A percentile compares a stretch with the other conserved stretches of the same genome.
Conservation (phyloP, 2,797 vertebrate genomes). For the Tapirus indicus region DNA sequence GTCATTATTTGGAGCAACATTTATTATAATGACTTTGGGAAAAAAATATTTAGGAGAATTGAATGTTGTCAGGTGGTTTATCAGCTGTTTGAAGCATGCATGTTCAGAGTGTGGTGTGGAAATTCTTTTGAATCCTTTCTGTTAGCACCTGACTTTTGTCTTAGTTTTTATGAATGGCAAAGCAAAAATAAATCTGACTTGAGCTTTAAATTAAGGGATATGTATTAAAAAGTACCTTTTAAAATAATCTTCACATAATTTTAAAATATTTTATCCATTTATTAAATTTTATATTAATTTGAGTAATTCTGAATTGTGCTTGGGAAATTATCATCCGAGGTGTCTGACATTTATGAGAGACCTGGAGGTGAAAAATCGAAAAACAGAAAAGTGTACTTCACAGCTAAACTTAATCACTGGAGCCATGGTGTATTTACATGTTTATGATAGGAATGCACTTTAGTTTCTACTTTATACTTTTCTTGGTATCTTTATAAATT, state of each 20-base stretch:
- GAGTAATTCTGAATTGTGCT: conserved; percentile 6
- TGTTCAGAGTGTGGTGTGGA: background rate
- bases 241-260: background rate
- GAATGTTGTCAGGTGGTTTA: conserved; percentile 52
- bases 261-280: background rate
- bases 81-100: conserved; percentile 1
- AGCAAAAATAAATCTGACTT: conserved; percentile 21
- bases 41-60: conserved; percentile 26
- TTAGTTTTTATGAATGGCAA: conserved; percentile 17
- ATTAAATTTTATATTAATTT: conserved; percentile 10
- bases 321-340: background rate
- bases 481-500: background rate
- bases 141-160: background rate
- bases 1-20: conserved; percentile 18
- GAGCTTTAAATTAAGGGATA: conserved; percentile 12
- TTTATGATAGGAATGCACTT: conserved; percentile 20
- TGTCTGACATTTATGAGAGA: background rate
- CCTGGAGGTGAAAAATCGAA: background rate
- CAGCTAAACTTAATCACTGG: background rate
- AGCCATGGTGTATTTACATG: background rate
- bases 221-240: background rate
- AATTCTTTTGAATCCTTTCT: conserved; percentile 14
- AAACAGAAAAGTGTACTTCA: background rate
- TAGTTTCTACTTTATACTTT: background rate
- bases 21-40: conserved; percentile 15